These are phyloP conservation scores for Nerophis lumbriciformis DNA, from an alignment of 2,113 vertebrate species.

Conservation along the genomic window DNA sequence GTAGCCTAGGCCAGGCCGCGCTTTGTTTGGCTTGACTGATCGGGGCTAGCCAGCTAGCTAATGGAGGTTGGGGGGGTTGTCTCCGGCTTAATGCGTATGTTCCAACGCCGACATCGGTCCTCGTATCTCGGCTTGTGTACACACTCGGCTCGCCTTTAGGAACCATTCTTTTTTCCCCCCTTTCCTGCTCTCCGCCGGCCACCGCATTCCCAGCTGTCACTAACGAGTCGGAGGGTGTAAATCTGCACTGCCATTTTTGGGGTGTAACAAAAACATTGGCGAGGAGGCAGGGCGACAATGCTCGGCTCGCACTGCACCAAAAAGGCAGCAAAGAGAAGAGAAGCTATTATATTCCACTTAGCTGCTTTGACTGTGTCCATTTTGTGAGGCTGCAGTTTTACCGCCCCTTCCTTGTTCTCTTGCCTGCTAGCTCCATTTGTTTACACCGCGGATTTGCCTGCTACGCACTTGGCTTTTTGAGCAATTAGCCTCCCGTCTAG, in stretches of 20 bases:
- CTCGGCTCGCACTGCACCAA: constrained; percentile 26
- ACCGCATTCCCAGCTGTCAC: constrained; percentile 67
- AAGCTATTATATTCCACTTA: constrained; percentile 25
- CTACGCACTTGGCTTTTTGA: constrained; percentile 65
- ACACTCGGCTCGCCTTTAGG: neutral
- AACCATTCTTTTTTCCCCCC: constrained; percentile 10
- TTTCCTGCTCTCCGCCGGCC: constrained; percentile 3
- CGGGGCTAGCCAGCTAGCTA: constrained; percentile 55
- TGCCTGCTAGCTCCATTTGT: constrained; percentile 57
- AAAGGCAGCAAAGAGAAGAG: constrained; percentile 37
- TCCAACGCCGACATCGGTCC: constrained; percentile 19
- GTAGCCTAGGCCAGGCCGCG: constrained; percentile 81
- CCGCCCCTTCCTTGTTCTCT: constrained; percentile 31
- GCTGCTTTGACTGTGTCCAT: constrained; percentile 10
- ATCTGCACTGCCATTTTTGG: constrained; percentile 71
- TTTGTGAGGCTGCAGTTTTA: constrained; percentile 23
- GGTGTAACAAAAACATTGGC: constrained; percentile 69
- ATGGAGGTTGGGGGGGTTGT: constrained; percentile 48
- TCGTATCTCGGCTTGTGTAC: neutral
- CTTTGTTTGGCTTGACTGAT: constrained; percentile 87
- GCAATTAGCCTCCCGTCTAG: constrained; percentile 48
- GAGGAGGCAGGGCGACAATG: constrained; percentile 31
- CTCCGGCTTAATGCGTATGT: constrained; percentile 49
- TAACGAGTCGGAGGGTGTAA: constrained; percentile 50
- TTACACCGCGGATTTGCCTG: constrained; percentile 69